These are phyloP conservation scores for Zaprionus ornatus DNA, from an alignment of 1,140 invertebrate species.

Conservation along the genomic window DNA sequence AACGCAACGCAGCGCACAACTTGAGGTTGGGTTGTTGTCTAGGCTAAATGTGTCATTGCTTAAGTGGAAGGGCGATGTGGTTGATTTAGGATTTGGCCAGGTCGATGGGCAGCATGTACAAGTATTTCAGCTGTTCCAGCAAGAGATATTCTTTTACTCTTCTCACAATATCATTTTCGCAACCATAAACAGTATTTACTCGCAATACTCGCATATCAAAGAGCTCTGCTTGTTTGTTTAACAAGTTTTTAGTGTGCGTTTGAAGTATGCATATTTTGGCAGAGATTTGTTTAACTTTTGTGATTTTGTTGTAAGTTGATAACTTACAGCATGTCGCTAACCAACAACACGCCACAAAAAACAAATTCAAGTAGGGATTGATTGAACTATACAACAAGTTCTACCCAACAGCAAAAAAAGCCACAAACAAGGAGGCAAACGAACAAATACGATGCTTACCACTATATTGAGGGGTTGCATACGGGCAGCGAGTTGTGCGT, in stretches of 20 bases:
- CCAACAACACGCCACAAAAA: slow-evolving; percentile 53
- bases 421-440: background rate
- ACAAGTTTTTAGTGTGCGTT: background rate
- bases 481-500: slow-evolving; percentile 64
- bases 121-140: background rate
- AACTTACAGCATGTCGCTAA: slow-evolving; percentile 66
- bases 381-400: slow-evolving; percentile 34
- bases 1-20: slow-evolving; percentile 24
- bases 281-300: slow-evolving; percentile 25
- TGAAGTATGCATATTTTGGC: slow-evolving; percentile 51
- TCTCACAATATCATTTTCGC: background rate
- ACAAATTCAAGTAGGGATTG: slow-evolving; percentile 51
- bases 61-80: background rate
- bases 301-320: slow-evolving; percentile 69
- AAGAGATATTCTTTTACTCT: background rate
- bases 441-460: slow-evolving; percentile 27
- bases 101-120: background rate
- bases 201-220: background rate
- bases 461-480: slow-evolving; percentile 29
- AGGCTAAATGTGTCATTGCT: slow-evolving; percentile 15
- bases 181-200: background rate
- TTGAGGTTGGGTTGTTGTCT: slow-evolving; percentile 26
- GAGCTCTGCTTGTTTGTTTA: background rate
- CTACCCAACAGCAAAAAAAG: background rate
- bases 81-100: background rate